These are phyloP conservation scores for Agapornis roseicollis DNA, from an alignment of 2,113 vertebrate species.

Conservation along the genomic window DNA sequence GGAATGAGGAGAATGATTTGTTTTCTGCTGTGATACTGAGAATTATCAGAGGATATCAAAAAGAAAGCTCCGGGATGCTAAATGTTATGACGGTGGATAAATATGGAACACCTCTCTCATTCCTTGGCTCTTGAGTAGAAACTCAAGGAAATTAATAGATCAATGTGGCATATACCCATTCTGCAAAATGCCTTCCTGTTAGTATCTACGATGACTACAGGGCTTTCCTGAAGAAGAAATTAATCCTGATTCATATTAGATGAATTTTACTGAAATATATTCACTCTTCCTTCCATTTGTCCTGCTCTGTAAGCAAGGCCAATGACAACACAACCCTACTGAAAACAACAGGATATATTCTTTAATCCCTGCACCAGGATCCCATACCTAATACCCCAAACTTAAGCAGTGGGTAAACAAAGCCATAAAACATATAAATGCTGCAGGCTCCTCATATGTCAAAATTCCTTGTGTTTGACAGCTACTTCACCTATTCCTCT, in stretches of 20 bases:
- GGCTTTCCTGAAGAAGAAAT: not conserved
- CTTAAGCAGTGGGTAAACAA: not conserved
- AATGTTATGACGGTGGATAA: not conserved
- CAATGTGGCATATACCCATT: not conserved
- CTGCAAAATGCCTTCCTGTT: not conserved
- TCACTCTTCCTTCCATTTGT: not conserved
- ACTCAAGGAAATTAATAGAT: not conserved
- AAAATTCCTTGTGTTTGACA: not conserved
- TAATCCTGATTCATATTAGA: not conserved
- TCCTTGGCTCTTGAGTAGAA: not conserved
- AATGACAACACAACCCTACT: not conserved
- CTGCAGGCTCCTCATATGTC: not conserved
- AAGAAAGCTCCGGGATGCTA: not conserved
- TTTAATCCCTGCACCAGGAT: not conserved
- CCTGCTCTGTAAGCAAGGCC: not conserved
- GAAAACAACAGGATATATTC: not conserved
- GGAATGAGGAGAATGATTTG: not conserved
- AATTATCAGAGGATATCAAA: constrained; percentile 33
- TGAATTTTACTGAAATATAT: not conserved
- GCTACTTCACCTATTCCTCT: not conserved
- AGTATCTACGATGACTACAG: not conserved
- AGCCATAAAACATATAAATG: not conserved
- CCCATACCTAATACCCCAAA: no score
- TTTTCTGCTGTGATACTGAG: not conserved
- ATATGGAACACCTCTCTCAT: not conserved